A percentile compares a stretch with the other conserved stretches of the same genome.
Conservation (phyloP, 2,113 vertebrate genomes). For the Sander lucioperca region DNA sequence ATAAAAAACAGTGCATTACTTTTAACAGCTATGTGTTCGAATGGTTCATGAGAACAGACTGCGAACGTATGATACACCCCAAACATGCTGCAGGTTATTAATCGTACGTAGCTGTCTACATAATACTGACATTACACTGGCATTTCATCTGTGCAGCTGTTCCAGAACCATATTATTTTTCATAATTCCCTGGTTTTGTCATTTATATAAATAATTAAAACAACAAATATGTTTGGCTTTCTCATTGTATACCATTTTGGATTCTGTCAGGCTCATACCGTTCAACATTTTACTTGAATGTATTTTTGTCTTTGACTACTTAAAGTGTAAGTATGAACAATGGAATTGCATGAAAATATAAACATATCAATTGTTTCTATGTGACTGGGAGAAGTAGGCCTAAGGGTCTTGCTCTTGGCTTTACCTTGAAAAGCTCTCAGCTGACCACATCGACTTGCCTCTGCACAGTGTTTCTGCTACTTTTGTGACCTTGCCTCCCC, state of each 20-base stretch:
- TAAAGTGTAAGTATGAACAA: not conserved
- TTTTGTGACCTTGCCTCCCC: conserved; percentile 33
- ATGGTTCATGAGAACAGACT: too few relatives aligned
- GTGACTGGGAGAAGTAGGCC: conserved; percentile 2
- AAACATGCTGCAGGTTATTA: not conserved
- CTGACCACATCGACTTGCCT: not conserved
- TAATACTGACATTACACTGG: not conserved
- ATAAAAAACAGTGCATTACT: too few relatives aligned
- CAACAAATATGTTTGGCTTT: too few relatives aligned
- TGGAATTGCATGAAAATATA: not conserved
- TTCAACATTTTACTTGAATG: too few relatives aligned
- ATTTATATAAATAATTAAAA: not conserved
- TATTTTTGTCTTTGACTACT: not conserved
- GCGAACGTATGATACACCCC: not conserved
- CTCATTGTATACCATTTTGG: too few relatives aligned
- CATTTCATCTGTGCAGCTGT: not conserved
- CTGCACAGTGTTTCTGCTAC: conserved; percentile 19
- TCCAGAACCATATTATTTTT: not conserved
- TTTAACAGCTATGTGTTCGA: too few relatives aligned
- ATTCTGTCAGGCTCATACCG: too few relatives aligned
- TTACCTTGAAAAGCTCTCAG: conserved; percentile 40
- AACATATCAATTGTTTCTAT: not conserved
- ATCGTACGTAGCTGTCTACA: not conserved
- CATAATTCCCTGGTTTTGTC: not conserved
- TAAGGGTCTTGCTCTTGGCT: conserved; percentile 15